Evolutionary conservation across 1,140 invertebrate genomes (phyloP).

Genomic region (Drosophila persimilis): DNA sequence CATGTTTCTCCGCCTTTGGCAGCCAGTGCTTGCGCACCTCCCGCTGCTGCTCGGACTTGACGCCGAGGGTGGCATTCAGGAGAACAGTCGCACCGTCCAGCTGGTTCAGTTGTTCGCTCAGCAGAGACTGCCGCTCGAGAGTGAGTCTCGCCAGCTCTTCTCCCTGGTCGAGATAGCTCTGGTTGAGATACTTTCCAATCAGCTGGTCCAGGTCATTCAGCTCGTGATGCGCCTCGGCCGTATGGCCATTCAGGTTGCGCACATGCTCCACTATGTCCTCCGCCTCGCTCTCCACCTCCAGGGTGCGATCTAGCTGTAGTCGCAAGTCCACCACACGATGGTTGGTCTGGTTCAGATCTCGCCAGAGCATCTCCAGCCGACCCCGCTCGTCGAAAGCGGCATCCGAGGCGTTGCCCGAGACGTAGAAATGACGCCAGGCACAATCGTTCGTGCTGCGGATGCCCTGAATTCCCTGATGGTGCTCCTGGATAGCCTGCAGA

Average conservation of each 20-base stretch:
- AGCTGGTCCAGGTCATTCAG: slow-evolving; percentile 41
- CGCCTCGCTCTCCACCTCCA: slow-evolving; percentile 82
- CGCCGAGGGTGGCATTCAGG: slow-evolving; percentile 55
- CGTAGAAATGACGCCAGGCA: slow-evolving; percentile 71
- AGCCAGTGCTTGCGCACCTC: slow-evolving; percentile 77
- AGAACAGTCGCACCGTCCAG: slow-evolving; percentile 26
- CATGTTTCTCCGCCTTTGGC: slow-evolving; percentile 87
- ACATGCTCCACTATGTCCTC: slow-evolving; percentile 83
- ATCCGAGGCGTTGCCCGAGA: slow-evolving; percentile 75
- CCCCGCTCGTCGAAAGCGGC: slow-evolving; percentile 78
- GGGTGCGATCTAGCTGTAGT: slow-evolving; percentile 77
- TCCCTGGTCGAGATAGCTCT: slow-evolving; percentile 48
- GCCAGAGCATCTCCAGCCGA: slow-evolving; percentile 69
- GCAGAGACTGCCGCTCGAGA: slow-evolving; percentile 30
- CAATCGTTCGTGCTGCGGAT: slow-evolving; percentile 67
- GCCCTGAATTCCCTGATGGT: slow-evolving; percentile 56
- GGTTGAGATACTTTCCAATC: slow-evolving; percentile 57
- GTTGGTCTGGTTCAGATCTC: slow-evolving; percentile 71
- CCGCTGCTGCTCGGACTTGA: slow-evolving; percentile 58
- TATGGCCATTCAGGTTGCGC: slow-evolving; percentile 64
- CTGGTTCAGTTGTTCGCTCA: slow-evolving; percentile 48
- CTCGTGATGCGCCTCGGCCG: slow-evolving; percentile 59
- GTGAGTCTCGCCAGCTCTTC: slow-evolving; percentile 41
- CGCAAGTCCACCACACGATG: slow-evolving; percentile 74
- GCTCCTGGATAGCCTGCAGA: slow-evolving; percentile 68